A percentile compares a stretch with the other conserved stretches of the same genome.
These are phyloP conservation scores for Druceiella hillmani DNA, from an alignment of 2,888 invertebrate genomes.

Conservation along the genomic window DNA sequence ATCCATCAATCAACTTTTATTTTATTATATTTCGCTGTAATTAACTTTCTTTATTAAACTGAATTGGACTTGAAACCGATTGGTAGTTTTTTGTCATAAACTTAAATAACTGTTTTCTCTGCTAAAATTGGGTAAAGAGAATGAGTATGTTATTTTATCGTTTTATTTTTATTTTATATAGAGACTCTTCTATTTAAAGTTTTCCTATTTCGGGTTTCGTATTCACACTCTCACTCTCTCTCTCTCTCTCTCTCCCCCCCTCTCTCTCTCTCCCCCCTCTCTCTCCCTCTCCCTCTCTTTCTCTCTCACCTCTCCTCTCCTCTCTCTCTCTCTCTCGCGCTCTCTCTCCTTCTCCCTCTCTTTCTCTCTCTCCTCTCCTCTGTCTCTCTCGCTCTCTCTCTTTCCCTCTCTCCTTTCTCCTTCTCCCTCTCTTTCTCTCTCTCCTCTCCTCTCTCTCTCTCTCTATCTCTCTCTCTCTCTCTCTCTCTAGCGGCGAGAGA, in stretches of 20 bases:
- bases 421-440: not conserved
- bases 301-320: not conserved
- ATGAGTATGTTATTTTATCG: too few species aligned
- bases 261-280: not conserved
- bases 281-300: not conserved
- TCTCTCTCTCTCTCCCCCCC: not conserved
- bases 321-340: constrained; percentile 10
- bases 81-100: too few species aligned
- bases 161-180: too few species aligned
- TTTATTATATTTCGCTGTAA: too few species aligned
- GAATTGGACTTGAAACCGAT: too few species aligned
- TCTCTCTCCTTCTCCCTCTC: constrained; percentile 1
- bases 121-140: too few species aligned
- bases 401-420: not conserved
- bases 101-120: too few species aligned
- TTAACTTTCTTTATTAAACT: too few species aligned
- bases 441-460: constrained; percentile 1
- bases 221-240: not conserved
- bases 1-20: too few species aligned
- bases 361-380: not conserved
- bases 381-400: not conserved
- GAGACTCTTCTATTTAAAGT: too few species aligned
- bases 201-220: not conserved
- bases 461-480: too few species aligned
- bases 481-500: too few species aligned